These are phyloP conservation scores for Leucoraja ocellata DNA, from an alignment of 2,797 vertebrate species.

Conservation along the genomic window DNA sequence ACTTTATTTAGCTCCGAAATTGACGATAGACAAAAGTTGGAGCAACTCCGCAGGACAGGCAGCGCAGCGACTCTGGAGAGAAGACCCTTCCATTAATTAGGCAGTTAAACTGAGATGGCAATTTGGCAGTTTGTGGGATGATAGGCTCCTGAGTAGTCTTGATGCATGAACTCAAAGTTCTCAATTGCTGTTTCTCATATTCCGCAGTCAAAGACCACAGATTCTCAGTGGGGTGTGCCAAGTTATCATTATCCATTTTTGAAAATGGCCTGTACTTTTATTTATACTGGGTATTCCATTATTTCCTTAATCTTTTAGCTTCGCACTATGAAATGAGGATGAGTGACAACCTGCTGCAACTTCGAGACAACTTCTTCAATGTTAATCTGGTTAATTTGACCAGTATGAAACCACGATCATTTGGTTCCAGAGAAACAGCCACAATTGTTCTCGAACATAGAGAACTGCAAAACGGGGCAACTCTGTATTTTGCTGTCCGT, in stretches of 20 bases:
- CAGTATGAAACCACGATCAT: slow-evolving; percentile 45
- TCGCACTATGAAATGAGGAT: slow-evolving; percentile 56
- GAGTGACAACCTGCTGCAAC: slow-evolving; percentile 46
- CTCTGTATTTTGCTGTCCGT: slow-evolving; percentile 51
- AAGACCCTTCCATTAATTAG: too few relatives aligned
- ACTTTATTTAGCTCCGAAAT: too few relatives aligned
- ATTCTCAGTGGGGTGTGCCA: too few relatives aligned
- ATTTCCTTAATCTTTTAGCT: slow-evolving; percentile 45
- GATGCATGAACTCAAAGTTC: too few relatives aligned
- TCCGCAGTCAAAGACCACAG: too few relatives aligned
- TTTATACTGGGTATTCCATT: neutral
- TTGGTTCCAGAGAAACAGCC: slow-evolving; percentile 51
- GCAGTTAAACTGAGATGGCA: too few relatives aligned
- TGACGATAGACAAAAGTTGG: too few relatives aligned
- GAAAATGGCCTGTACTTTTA: neutral
- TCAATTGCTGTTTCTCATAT: too few relatives aligned
- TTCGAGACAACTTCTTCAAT: slow-evolving; percentile 50
- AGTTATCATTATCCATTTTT: neutral
- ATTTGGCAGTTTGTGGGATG: too few relatives aligned
- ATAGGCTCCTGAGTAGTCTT: too few relatives aligned
- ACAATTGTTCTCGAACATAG: slow-evolving; percentile 47
- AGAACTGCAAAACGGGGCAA: slow-evolving; percentile 43
- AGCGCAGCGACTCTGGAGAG: too few relatives aligned
- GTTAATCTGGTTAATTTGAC: slow-evolving; percentile 48
- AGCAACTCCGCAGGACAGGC: too few relatives aligned